Evolutionary conservation across 2,888 invertebrate genomes (phyloP).

Genomic region (Ditula angustiorana): DNA sequence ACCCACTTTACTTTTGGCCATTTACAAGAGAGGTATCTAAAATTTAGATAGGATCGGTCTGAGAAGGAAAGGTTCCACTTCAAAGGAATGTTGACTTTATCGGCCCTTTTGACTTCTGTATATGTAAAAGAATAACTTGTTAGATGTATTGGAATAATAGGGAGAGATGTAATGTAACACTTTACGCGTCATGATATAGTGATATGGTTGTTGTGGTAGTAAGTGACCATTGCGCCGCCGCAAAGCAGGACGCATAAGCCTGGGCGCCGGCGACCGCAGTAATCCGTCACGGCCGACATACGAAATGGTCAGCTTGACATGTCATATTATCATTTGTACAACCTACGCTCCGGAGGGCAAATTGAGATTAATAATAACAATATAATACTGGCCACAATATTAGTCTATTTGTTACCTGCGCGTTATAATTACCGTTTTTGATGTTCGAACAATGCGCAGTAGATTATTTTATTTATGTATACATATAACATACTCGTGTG

Average conservation of each 20-base stretch:
- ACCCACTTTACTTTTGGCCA: not conserved
- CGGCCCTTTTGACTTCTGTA: slow-evolving; percentile 2
- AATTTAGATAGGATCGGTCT: slow-evolving; percentile 23
- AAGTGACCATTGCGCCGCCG: not conserved
- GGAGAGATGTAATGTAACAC: not conserved
- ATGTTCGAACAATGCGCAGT: too few species aligned
- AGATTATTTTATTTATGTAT: too few species aligned
- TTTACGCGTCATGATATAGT: not conserved
- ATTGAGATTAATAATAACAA: slow-evolving; percentile 23
- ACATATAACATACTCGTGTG: too few species aligned
- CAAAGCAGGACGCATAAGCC: not conserved
- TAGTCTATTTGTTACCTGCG: not conserved
- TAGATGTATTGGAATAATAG: slow-evolving; percentile 19
- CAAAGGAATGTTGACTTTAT: slow-evolving; percentile 32
- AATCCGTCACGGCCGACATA: slow-evolving; percentile 21
- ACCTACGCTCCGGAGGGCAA: slow-evolving; percentile 14
- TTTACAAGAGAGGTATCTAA: slow-evolving; percentile 25
- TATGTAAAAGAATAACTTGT: slow-evolving; percentile 14
- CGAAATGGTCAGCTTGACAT: slow-evolving; percentile 5
- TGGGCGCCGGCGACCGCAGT: slow-evolving; percentile 12
- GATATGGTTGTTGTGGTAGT: not conserved
- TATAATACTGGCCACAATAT: slow-evolving; percentile 18
- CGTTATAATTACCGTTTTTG: not conserved
- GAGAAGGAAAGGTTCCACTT: slow-evolving; percentile 14
- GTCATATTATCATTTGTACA: slow-evolving; percentile 22